phyloP scores from a whole-genome alignment of 2,113 vertebrate genomes.

The Oryzias javanicus region DNA sequence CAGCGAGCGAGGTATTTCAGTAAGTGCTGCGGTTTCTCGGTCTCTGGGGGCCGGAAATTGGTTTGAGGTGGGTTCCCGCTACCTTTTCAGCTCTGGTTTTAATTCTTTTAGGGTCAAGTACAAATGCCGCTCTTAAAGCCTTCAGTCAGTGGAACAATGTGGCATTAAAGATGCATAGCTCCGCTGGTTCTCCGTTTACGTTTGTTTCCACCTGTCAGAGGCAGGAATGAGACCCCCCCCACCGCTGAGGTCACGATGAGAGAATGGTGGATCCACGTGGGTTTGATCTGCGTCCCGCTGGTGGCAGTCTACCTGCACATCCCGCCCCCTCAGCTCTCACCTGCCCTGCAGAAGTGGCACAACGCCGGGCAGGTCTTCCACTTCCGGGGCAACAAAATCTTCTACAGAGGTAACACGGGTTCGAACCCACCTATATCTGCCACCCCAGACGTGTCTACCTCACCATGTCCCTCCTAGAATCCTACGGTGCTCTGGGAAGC shows the following conservation, averaged over 20 bases:
- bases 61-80: not conserved
- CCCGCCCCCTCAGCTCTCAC: constrained; percentile 85
- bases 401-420: constrained; percentile 84
- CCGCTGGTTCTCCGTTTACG: not conserved
- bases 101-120: too few species aligned
- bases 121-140: not conserved
- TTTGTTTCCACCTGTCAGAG: constrained; percentile 10
- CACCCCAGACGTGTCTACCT: not conserved
- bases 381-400: constrained; percentile 83
- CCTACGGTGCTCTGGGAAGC: constrained; percentile 84
- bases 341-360: constrained; percentile 85
- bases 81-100: not conserved
- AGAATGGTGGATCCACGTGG: constrained; percentile 93
- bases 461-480: constrained; percentile 72
- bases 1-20: constrained; percentile 2
- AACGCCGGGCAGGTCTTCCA: constrained; percentile 80
- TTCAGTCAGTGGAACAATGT: not conserved
- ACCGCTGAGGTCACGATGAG: constrained; percentile 77
- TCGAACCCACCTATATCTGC: not conserved
- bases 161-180: not conserved
- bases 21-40: constrained; percentile 11
- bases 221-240: constrained; percentile 46
- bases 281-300: constrained; percentile 84
- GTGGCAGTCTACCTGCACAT: constrained; percentile 90
- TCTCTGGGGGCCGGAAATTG: not conserved